Evolutionary conservation across 2,113 vertebrate genomes (phyloP).

Genomic region (Serinus canaria): DNA sequence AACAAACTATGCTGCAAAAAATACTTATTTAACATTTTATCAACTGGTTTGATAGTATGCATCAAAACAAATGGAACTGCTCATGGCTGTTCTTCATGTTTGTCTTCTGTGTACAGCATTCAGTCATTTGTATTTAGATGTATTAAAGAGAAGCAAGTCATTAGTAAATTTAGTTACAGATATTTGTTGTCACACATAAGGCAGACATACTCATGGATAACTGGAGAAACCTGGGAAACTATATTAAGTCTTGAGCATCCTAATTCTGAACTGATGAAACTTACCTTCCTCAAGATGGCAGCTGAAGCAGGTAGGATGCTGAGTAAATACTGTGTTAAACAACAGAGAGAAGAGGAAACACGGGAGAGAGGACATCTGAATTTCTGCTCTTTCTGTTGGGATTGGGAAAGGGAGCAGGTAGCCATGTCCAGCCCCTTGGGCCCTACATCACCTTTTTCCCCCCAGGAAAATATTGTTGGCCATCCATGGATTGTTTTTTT

Average conservation of each 20-base stretch:
- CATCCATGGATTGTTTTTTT: background rate
- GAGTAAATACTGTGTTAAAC: background rate
- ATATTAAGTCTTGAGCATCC: background rate
- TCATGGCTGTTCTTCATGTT: background rate
- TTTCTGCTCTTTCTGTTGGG: background rate
- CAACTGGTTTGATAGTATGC: background rate
- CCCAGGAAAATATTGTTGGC: accelerated
- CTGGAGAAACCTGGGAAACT: background rate
- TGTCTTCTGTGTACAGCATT: background rate
- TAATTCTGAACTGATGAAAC: background rate
- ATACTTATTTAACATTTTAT: background rate
- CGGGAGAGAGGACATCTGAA: background rate
- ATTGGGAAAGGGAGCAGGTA: background rate
- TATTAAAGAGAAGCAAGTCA: background rate
- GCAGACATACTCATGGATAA: background rate
- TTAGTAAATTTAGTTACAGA: background rate
- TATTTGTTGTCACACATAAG: background rate
- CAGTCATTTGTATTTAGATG: background rate
- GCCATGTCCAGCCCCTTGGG: background rate
- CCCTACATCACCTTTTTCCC: background rate
- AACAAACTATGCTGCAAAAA: background rate
- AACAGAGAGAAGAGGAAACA: background rate
- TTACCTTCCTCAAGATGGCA: background rate
- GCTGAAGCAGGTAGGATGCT: background rate
- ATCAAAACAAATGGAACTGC: background rate